These are phyloP conservation scores for Ranitomeya variabilis DNA, from an alignment of 2,113 vertebrate species.

Conservation along the genomic window DNA sequence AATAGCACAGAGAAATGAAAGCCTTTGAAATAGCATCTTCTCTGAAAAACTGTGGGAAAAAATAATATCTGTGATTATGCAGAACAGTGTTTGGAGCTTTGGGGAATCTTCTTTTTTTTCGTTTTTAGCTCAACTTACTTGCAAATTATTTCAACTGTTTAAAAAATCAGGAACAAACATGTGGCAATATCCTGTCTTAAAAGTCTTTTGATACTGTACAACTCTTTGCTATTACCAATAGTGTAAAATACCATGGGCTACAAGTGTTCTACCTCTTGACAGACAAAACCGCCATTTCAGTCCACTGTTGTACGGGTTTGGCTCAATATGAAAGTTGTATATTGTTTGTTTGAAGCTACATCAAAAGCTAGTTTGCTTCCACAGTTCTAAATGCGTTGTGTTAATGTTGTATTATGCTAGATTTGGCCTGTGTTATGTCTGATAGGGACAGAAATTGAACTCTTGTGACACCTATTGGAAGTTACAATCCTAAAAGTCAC, in stretches of 20 bases:
- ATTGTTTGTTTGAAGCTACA: not conserved
- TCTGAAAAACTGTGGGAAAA: slow-evolving; percentile 75
- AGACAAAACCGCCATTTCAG: not conserved
- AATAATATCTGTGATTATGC: slow-evolving; percentile 79
- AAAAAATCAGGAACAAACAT: slow-evolving; percentile 53
- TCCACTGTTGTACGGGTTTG: not conserved
- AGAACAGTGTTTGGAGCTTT: slow-evolving; percentile 69
- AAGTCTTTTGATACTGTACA: slow-evolving; percentile 4
- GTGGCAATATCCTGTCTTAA: not conserved
- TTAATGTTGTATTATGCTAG: too few species aligned
- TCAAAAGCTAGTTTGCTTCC: not conserved
- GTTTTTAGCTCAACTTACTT: slow-evolving; percentile 66
- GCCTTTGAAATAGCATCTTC: slow-evolving; percentile 81
- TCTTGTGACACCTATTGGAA: too few species aligned
- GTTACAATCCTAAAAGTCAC: too few species aligned
- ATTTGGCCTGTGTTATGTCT: too few species aligned
- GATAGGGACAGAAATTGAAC: too few species aligned
- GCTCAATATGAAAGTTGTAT: not conserved
- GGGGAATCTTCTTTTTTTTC: slow-evolving; percentile 65
- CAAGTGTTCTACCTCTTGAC: not conserved
- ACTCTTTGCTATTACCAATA: not conserved
- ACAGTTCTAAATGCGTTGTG: not conserved
- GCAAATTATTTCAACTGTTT: slow-evolving; percentile 64
- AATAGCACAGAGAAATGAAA: slow-evolving; percentile 80
- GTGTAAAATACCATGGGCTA: not conserved